Base-by-base conservation (phyloP, 2,113 vertebrate genomes). In the Hippocampus comes region DNA sequence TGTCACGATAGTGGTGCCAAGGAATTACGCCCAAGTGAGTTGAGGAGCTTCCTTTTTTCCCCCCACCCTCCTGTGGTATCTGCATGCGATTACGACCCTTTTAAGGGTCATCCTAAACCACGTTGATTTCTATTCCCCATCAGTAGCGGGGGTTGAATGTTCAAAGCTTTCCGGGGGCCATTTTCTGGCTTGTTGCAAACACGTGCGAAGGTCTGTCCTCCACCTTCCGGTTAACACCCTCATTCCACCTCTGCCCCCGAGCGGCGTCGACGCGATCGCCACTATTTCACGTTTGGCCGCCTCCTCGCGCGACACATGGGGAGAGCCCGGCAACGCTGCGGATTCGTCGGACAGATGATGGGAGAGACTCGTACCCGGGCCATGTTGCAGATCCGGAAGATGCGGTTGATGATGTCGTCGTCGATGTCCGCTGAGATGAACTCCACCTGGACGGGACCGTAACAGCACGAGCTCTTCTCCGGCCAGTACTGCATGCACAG, bases 361-460 rank as follows among this genome's bases (percentile, higher is more conserved):
- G 15, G 27, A 23, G 65, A 17, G 65, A 17, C 38, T 46, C 67
- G 86, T 83, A 98, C 97, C 92, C 97, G 89, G 75, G 97, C 96
- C 96, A 98, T 98, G 90, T 98, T 99, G 87, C 97, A 98, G 91
- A 99, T 99, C 84, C 97, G 95, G 90, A 99, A 99, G 94, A 99
- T 97, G 61, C 96, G 91, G 86, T 95, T 96, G 90, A 99, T 98
- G 89, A 97, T 95, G 82, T 99, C 97, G 48, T 98, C 96, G 2
- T 98, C 96, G 0, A 98, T 98, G 87, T 98, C 96, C 14, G 97
- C 96, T 0, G 97, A 99, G 78, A 99, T 96, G 73, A 98, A 98
- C 87, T 99, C 97, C 46, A 98, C 97, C 63, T 99, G 97, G 82
- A 99, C 95, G 0, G 97, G 97, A 0, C 97, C 97, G 0, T 99